A percentile compares a stretch with the other conserved stretches of the same genome.
Evolutionary conservation across 1,140 invertebrate species (phyloP).

Genomic region (Metopolophium dirhodum): DNA sequence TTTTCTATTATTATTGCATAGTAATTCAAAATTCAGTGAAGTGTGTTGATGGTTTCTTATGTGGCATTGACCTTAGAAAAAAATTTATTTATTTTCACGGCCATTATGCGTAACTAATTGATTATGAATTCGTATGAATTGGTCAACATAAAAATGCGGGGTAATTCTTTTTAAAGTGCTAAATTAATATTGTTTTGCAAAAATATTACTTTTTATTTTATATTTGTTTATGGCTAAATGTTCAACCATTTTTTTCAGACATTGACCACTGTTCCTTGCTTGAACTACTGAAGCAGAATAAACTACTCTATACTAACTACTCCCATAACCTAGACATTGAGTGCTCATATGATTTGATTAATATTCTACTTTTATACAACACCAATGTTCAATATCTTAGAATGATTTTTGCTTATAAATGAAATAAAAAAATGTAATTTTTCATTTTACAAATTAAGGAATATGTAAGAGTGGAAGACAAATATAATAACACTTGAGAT

Average conservation of each 20-base stretch:
- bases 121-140: not conserved
- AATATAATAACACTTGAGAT: not conserved
- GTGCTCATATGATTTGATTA: not conserved
- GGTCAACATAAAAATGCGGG: no score
- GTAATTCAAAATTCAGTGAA: not conserved
- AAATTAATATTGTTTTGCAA: conserved; percentile 3
- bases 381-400: not conserved
- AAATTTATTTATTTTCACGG: conserved; percentile 36
- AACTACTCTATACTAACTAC: not conserved
- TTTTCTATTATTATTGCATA: not conserved
- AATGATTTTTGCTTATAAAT: not conserved
- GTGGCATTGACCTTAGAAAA: conserved; percentile 50
- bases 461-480: not conserved
- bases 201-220: not conserved
- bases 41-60: not conserved
- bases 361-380: not conserved
- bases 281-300: not conserved
- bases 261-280: not conserved
- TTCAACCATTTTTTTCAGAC: not conserved
- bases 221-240: not conserved
- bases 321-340: not conserved
- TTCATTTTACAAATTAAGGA: not conserved
- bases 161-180: not conserved
- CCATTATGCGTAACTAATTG: conserved; percentile 32
- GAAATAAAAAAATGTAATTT: no score